Evolutionary conservation across 2,888 invertebrate species (phyloP), one percentile per base, ranked within the genome.

Genomic region (Eupithecia dodoneata): DNA sequence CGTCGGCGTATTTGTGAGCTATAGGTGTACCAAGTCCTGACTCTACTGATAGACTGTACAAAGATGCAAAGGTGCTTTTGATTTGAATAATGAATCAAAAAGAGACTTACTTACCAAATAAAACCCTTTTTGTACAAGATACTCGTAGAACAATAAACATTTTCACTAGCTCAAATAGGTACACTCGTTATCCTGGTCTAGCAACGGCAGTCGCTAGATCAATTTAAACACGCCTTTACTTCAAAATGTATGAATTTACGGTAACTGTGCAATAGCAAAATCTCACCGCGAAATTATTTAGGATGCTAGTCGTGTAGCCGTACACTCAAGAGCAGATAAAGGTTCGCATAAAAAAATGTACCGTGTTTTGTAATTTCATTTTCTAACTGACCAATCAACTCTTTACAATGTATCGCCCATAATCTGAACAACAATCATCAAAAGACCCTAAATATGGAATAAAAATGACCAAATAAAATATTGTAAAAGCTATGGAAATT

Each of bases 231-330:
- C 47, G 30, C 18, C 47, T 75, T 67, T 71, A 76, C 63, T 73
- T 70, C 70, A 49, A 76, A 76, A 79, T 78, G 67, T 71, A 76
- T 79, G 74, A 79, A 72, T 78, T 74, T 74, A 74, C 76, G 45
- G 76, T 52, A 70, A 42, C 73, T 47, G 47, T 47, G 69, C 76
- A 74, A 74, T 79, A 55, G 67, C 72, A 70, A 79, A 76, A 78
- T 76, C 78, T 70, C 76, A 13, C 70, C 66, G 63, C 42, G 70
- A 74, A 79, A 74, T 76, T 72, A 78, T 78, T 75, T 75, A 75
- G 75, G 71, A 78, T 73, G 73, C 75, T 41, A 15, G 49, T 59
- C 15, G 67, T 30, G 70, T 45, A 47, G 71, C 52, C 41, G 30
- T 76, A 72, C 67, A 78, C 63, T 76, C n/a, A 12, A 52, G 75